Evolutionary conservation across 2,797 vertebrate species (phyloP).

Genomic region (Coilia nasus): DNA sequence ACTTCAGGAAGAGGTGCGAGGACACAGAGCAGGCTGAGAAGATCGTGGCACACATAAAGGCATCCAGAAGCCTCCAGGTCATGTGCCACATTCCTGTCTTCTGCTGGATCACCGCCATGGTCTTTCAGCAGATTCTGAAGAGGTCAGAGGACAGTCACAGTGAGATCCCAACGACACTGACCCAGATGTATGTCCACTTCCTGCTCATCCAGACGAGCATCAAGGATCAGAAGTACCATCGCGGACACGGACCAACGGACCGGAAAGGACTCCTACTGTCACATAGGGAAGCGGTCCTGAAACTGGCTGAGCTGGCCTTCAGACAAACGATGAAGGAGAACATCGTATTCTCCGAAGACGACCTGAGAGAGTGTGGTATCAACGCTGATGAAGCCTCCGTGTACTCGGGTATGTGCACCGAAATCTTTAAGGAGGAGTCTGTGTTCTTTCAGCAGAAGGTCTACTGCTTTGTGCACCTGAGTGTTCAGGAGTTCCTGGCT

Average conservation of each 20-base stretch:
- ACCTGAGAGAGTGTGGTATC: slow-evolving; percentile 42
- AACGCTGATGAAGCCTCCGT: slow-evolving; percentile 42
- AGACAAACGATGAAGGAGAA: slow-evolving; percentile 38
- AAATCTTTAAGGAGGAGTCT: slow-evolving; percentile 49
- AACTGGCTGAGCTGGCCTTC: slow-evolving; percentile 56
- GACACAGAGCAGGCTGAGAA: neutral
- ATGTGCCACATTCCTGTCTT: slow-evolving; percentile 65
- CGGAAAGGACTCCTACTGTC: slow-evolving; percentile 28
- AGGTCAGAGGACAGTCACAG: neutral
- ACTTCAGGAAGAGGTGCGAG: slow-evolving; percentile 21
- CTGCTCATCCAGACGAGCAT: slow-evolving; percentile 32
- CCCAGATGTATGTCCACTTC: slow-evolving; percentile 39
- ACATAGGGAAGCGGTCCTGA: slow-evolving; percentile 48
- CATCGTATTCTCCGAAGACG: slow-evolving; percentile 38
- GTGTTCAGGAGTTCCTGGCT: slow-evolving; percentile 61
- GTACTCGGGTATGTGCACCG: slow-evolving; percentile 54
- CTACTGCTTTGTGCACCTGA: slow-evolving; percentile 63
- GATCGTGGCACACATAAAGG: slow-evolving; percentile 32
- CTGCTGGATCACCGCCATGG: slow-evolving; percentile 58
- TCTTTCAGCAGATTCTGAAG: slow-evolving; percentile 39
- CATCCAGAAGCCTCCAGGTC: slow-evolving; percentile 52
- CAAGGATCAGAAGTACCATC: slow-evolving; percentile 23
- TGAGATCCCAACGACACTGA: slow-evolving; percentile 32
- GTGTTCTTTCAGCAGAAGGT: slow-evolving; percentile 44
- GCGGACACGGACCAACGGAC: neutral